Evolutionary conservation across 2,797 vertebrate species (phyloP), one percentile per base, ranked within the genome.

Genomic region (Acanthopagrus latus): DNA sequence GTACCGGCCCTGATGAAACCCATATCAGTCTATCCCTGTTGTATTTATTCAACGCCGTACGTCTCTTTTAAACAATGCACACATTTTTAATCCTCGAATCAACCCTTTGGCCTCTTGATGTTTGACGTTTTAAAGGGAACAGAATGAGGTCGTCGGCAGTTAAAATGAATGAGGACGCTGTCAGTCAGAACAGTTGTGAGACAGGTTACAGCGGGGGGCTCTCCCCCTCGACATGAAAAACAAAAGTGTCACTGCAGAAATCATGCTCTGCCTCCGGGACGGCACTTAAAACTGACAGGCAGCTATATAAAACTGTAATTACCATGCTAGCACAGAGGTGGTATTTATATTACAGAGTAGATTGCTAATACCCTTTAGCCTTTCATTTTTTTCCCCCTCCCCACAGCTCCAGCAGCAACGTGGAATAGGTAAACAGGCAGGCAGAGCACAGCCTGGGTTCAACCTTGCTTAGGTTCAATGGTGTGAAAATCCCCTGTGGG

Each of bases 401-500:
- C 55, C 65, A 58, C 33, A 44, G 74, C 67, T 83, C 71, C 64
- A 27, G 27, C 56, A 73, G 62, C 69, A 47, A 38, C 14, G 10
- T 41, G 13, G 64, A 80, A 60, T 60, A 79, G 67, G 68, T 74
- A 85, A 86, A 88, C 77, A 78, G 82, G 65, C 29, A 43, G 73
- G 57, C 54, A 74, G 71, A 86, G 74, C 63, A 70, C 84, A 64
- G 77, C 78, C 38, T 58, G 80, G 79, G 78, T 83, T 90, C 79
- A 86, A 68, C 64, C 65, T 75, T 67, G 73, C 79, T 81, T 80
- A 23, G 88, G 86, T 90, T 92, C 88, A 92, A 72, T 89, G 83
- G 86, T 82, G 90, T 90, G 83, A 93, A 93, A 93, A 92, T 94
- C 92, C 90, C 86, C 84, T 90, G 90, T 93, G 81, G 90, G 90